These are phyloP conservation scores for Chionodraco myersi DNA, from an alignment of 2,113 vertebrate species.

Conservation along the genomic window DNA sequence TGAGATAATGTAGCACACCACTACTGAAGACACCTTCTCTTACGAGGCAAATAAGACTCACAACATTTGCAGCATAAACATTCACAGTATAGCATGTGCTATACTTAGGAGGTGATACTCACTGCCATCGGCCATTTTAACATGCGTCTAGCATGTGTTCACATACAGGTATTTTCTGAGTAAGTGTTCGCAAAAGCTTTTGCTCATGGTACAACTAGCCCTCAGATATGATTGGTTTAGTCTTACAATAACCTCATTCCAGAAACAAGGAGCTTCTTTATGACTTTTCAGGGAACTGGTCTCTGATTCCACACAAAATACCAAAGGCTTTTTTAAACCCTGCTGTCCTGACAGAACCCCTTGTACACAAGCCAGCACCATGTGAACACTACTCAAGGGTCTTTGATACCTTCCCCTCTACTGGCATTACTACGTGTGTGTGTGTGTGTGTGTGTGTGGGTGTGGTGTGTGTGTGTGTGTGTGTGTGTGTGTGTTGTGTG, in stretches of 20 bases:
- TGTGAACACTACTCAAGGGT: not conserved
- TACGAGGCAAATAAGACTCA: constrained; percentile 29
- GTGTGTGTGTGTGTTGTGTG: not conserved
- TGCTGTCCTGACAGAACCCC: constrained; percentile 9
- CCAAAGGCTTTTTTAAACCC: constrained; percentile 2
- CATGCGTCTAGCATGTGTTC: not conserved
- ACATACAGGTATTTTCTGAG: constrained; percentile 12
- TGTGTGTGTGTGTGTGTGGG: constrained; percentile 11
- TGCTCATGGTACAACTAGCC: constrained; percentile 1
- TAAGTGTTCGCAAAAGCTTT: constrained; percentile 1
- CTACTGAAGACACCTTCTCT: constrained; percentile 27
- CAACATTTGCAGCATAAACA: constrained; percentile 45
- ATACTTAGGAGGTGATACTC: not conserved
- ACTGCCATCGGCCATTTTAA: not conserved
- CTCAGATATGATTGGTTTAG: constrained; percentile 19
- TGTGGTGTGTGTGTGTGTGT: constrained; percentile 6
- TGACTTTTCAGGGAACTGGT: not conserved
- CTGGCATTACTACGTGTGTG: not conserved
- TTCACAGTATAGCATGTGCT: constrained; percentile 8
- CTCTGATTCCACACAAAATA: constrained; percentile 4
- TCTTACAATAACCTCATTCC: constrained; percentile 15
- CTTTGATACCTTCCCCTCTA: constrained; percentile 5
- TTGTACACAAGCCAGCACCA: not conserved
- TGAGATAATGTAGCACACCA: constrained; percentile 70
- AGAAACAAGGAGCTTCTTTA: not conserved